Percentiles rank a stretch among this genome's conserved stretches.
Evolutionary conservation across 1,140 invertebrate species (phyloP).

Genomic region (Drosophila bocqueti): DNA sequence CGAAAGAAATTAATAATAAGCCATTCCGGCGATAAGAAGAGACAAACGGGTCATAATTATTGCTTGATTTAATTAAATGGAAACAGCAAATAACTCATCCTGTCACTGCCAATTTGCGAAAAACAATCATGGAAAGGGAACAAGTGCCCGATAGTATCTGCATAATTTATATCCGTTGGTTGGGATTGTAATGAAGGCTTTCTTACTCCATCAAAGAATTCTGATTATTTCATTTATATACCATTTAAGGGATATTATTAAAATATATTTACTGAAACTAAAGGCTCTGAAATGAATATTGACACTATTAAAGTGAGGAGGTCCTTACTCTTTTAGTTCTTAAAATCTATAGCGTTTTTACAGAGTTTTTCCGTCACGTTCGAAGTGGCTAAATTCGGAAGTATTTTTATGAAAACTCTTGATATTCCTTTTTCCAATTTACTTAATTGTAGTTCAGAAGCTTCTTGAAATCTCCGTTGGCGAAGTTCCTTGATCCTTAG

Average conservation of each 20-base stretch:
- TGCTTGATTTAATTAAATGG: constrained; percentile 54
- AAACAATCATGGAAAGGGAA: constrained; percentile 2
- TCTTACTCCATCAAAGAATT: background rate
- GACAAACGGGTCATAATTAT: constrained; percentile 47
- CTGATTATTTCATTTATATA: background rate
- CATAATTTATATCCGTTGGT: constrained; percentile 39
- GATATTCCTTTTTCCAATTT: too few species aligned
- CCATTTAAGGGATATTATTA: background rate
- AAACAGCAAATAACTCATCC: constrained; percentile 36
- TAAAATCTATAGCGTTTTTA: too few species aligned
- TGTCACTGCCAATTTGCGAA: constrained; percentile 27
- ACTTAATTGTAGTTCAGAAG: background rate
- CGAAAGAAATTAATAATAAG: constrained; percentile 26
- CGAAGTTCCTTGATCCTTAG: background rate
- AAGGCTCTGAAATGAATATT: too few species aligned
- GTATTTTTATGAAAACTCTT: too few species aligned
- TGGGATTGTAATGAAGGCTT: background rate
- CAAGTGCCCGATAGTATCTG: constrained; percentile 23
- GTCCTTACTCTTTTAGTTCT: too few species aligned
- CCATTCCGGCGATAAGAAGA: constrained; percentile 2
- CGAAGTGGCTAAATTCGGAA: too few species aligned
- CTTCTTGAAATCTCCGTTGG: too few species aligned
- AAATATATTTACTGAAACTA: background rate
- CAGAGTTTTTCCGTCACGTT: too few species aligned
- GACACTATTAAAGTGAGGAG: too few species aligned